Base-by-base conservation (phyloP, 2,113 vertebrate genomes). In the Cygnus atratus region DNA sequence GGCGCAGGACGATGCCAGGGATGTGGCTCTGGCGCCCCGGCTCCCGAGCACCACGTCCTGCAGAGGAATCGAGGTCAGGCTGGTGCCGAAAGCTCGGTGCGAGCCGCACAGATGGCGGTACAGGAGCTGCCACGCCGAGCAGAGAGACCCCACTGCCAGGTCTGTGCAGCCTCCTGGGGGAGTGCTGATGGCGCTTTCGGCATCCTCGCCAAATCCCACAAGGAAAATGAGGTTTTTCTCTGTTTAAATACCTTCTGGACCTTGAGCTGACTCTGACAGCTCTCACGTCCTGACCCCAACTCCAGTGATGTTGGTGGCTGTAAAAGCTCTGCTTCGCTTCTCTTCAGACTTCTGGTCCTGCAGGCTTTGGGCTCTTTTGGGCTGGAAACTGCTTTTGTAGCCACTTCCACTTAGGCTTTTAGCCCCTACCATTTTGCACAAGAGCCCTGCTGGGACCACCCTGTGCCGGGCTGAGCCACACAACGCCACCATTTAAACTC, bases 41-140 rank as follows among this genome's bases (percentile, higher is more conserved):
- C 43, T 65, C 33, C 10, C 1, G 2, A 20, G 50, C 21, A 1
- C 6, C 5, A 33, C 19, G 3, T 41, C 39, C 39, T 19, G 33
- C 33, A 19, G 10, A 17, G 2, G 10, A 50, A 57, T 50, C 41
- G 10, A 52, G 52, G 33, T 43, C 1, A 6, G 68, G 33, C 54
- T 48, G 89, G 83, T 77, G 24, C 5, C 0, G 18, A 39, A 74
- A 73, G 25, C 54, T 61, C 18, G 12, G 44, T 46, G 66, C 12
- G 52, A 54, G 24, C 5, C n/a, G 37, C 72, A 39, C 33, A 13
- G 43, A n/a, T n/a, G 24, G 76, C 1, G 2, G 16, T 11, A 14
- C 3, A 62, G 58, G 50, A 39, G 54, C 76, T 39, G 4, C 66
- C 52, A 10, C 21, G 6, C 54, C 9, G 25, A 77, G 65, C 55